Evolutionary conservation across 2,797 vertebrate species (phyloP).

Genomic region (Betta splendens): DNA sequence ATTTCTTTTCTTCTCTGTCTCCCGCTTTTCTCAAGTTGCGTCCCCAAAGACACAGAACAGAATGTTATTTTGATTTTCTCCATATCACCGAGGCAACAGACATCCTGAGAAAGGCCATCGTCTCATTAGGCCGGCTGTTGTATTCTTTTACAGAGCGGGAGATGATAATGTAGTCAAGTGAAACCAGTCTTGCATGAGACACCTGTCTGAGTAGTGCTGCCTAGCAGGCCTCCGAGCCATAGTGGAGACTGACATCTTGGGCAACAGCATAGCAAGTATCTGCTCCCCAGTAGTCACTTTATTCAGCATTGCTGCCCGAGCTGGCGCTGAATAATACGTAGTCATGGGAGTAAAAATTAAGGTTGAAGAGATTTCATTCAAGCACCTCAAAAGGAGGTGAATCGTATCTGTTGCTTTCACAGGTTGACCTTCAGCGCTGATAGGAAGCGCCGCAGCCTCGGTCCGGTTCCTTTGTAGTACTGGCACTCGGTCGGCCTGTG

Average conservation of each 20-base stretch:
- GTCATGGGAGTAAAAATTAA: conserved; percentile 46
- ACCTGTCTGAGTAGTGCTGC: conserved; percentile 44
- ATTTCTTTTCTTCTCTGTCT: background rate
- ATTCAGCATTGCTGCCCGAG: conserved; percentile 18
- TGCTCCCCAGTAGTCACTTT: conserved; percentile 44
- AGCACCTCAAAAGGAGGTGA: conserved; percentile 33
- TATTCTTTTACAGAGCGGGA: conserved; percentile 11
- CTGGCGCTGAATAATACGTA: conserved; percentile 23
- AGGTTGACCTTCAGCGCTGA: conserved; percentile 69
- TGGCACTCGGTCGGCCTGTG: conserved; percentile 60
- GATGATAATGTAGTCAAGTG: conserved; percentile 44
- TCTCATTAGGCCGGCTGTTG: conserved; percentile 32
- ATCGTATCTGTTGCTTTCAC: conserved; percentile 38
- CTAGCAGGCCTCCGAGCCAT: conserved; percentile 30
- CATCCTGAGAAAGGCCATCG: conserved; percentile 33
- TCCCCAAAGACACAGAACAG: conserved; percentile 21
- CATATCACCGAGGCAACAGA: conserved; percentile 24
- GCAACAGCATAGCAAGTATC: conserved; percentile 40
- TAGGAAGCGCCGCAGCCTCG: conserved; percentile 55
- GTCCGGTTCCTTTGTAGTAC: conserved; percentile 61
- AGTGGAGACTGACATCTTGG: conserved; percentile 58
- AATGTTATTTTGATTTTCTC: conserved; percentile 31
- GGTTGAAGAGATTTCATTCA: conserved; percentile 59
- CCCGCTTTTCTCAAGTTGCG: conserved; percentile 1
- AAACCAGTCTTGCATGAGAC: conserved; percentile 49